Base-by-base conservation (phyloP, 1,140 invertebrate species). In the Eumaeus atala region DNA sequence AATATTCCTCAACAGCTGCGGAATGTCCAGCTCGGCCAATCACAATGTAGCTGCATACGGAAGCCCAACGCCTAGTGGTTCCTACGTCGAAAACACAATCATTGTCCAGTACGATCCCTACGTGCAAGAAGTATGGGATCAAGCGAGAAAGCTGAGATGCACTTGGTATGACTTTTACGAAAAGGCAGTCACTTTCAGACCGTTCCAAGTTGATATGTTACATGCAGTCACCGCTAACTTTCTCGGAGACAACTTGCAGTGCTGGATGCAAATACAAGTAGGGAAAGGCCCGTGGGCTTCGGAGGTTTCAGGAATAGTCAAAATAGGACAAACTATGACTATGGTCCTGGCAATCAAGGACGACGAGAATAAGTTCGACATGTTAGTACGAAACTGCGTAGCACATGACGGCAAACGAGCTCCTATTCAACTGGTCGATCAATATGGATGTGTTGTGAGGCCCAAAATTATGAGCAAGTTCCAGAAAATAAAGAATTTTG, bases 111-210 rank as follows among this genome's bases (percentile, higher is more conserved):
- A 97, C 80, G 96, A 98, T 86, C 95, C 96, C 0, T 95, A 96
- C 68, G 95, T 98, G 10, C 96, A 98, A 84, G 96, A 97, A 87
- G 95, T 96, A 16, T 94, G 93, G 94, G 93, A 94, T 89, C 92
- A 93, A 75, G 90, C 87, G 5, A 90, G 95, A 70, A 96, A 96
- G 77, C 79, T 97, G 9, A 90, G 95, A 40, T 97, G 96, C 83
- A 97, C 95, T 6, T 97, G 96, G 96, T 97, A 97, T 78, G 96
- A 97, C 73, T 97, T 95, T 84, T 97, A 97, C 74, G 96, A 97
- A 82, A 97, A 97, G 80, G 94, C 95, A 0, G 96, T 97, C 18
- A 96, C 96, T 9, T 97, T 97, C 89, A 89, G 95, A 67, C 96
- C 96, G 17, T 97, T 97, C 92, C 94, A 95, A 88, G 96, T 97